Percentiles rank a stretch among this genome's conserved stretches.
Evolutionary conservation across 2,888 invertebrate genomes (phyloP).

Genomic region (Leptinotarsa haldemani): DNA sequence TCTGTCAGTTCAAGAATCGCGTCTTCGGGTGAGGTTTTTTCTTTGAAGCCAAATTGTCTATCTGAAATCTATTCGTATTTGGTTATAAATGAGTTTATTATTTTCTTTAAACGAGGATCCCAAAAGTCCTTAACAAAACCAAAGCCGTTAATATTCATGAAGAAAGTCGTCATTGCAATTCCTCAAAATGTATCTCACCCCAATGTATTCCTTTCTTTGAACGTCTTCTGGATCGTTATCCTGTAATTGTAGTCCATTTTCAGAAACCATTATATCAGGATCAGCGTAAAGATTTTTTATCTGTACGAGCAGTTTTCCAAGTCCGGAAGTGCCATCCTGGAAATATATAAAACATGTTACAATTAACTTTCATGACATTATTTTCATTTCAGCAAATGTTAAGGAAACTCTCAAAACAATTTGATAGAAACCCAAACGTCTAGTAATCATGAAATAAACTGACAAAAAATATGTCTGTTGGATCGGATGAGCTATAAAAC

Average conservation of each 20-base stretch:
- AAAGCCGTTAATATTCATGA: background rate
- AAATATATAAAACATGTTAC: background rate
- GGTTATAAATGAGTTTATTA: no score
- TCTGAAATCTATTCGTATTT: no score
- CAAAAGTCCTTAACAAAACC: no score
- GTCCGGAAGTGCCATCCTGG: background rate
- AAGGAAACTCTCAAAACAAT: background rate
- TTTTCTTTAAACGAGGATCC: no score
- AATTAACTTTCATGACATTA: no score
- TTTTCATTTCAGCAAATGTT: no score
- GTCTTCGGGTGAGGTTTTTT: no score
- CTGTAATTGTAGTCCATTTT: conserved; percentile 10
- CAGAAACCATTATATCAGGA: conserved; percentile 16
- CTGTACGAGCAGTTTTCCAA: background rate
- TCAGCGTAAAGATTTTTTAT: conserved; percentile 4
- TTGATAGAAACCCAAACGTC: background rate
- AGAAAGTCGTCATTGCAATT: background rate
- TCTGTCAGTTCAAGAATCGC: no score
- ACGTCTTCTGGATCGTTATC: background rate
- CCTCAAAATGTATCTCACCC: background rate
- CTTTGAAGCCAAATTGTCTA: no score
- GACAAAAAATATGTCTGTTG: no score
- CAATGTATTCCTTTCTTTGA: background rate
- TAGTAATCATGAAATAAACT: background rate
- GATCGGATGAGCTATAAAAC: no score